A percentile compares a stretch with the other conserved stretches of the same genome.
phyloP scores from a whole-genome alignment of 2,888 invertebrate genomes.

The Callyntrura guangdongensis region DNA sequence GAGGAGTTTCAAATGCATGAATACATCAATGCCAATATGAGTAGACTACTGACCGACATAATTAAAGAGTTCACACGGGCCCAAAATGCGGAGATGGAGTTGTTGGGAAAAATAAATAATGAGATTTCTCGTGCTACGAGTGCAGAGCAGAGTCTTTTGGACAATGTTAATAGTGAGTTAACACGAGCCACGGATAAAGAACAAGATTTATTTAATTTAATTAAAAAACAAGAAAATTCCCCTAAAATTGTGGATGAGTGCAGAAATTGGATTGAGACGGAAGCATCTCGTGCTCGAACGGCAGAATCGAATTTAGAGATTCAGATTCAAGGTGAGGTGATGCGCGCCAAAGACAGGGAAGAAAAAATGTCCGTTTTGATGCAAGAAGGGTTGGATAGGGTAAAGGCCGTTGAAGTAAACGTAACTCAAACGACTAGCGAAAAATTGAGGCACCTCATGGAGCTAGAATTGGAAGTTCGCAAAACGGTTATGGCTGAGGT shows the following conservation, averaged over 20 bases:
- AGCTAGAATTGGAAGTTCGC: slow-evolving; percentile 70
- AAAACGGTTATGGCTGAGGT: slow-evolving; percentile 75
- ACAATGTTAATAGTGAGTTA: slow-evolving; percentile 56
- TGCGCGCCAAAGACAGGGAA: slow-evolving; percentile 49
- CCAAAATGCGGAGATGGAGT: slow-evolving; percentile 62
- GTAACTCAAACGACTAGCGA: slow-evolving; percentile 49
- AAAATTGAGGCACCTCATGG: slow-evolving; percentile 49
- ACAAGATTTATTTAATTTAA: slow-evolving; percentile 14
- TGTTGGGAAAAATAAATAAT: slow-evolving; percentile 56
- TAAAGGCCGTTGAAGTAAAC: slow-evolving; percentile 11
- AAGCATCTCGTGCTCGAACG: slow-evolving; percentile 43
- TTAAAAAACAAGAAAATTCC: slow-evolving; percentile 39
- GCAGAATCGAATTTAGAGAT: slow-evolving; percentile 44
- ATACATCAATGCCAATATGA: slow-evolving; percentile 54
- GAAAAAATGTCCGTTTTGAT: slow-evolving; percentile 24
- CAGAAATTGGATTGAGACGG: slow-evolving; percentile 24
- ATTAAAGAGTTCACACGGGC: slow-evolving; percentile 73
- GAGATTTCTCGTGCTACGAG: slow-evolving; percentile 59
- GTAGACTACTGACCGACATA: slow-evolving; percentile 46
- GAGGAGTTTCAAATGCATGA: slow-evolving; percentile 50
- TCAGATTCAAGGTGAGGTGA: slow-evolving; percentile 34
- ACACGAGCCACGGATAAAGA: slow-evolving; percentile 67
- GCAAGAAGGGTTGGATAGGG: background rate
- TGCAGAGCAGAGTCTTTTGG: slow-evolving; percentile 61
- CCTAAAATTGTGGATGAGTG: slow-evolving; percentile 20